Percentiles rank a stretch among this genome's conserved stretches.
Conservation (phyloP, 92 coral and sea anemone species). For the Muricea muricata region DNA sequence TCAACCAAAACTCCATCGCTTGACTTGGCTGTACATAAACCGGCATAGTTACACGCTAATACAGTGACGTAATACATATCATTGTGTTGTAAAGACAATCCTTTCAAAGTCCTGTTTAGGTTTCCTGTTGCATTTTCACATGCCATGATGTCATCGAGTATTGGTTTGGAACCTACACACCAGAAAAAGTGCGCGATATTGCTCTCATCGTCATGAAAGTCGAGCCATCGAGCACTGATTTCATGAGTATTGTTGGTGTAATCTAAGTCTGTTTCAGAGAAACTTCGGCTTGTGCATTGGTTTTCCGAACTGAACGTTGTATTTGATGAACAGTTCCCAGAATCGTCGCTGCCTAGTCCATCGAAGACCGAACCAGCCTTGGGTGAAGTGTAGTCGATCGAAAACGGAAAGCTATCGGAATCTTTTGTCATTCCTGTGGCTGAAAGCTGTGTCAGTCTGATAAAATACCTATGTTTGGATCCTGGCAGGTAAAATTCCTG, state of each 20-base stretch:
- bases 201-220: slow-evolving; percentile 90
- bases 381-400: slow-evolving; percentile 91
- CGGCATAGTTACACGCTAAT: slow-evolving; percentile 90
- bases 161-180: slow-evolving; percentile 72
- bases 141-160: slow-evolving; percentile 77
- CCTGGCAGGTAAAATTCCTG: slow-evolving; percentile 29
- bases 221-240: slow-evolving; percentile 93
- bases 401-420: slow-evolving; percentile 78
- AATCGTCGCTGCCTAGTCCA: slow-evolving; percentile 87
- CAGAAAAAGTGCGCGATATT: slow-evolving; percentile 85
- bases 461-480: slow-evolving; percentile 32
- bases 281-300: slow-evolving; percentile 90
- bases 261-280: slow-evolving; percentile 89
- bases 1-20: slow-evolving; percentile 92
- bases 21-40: slow-evolving; percentile 86
- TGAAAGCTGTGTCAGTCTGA: slow-evolving; percentile 68
- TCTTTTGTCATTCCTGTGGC: slow-evolving; percentile 72
- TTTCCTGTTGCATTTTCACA: slow-evolving; percentile 86
- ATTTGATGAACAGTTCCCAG: slow-evolving; percentile 83
- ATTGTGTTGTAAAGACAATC: slow-evolving; percentile 69
- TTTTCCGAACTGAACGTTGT: slow-evolving; percentile 89
- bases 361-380: slow-evolving; percentile 87
- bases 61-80: slow-evolving; percentile 89
- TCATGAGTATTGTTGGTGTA: slow-evolving; percentile 85
- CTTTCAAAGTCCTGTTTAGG: slow-evolving; percentile 83